These are phyloP conservation scores for Brachionus calyciflorus DNA, from an alignment of 1,140 invertebrate species.

Conservation along the genomic window DNA sequence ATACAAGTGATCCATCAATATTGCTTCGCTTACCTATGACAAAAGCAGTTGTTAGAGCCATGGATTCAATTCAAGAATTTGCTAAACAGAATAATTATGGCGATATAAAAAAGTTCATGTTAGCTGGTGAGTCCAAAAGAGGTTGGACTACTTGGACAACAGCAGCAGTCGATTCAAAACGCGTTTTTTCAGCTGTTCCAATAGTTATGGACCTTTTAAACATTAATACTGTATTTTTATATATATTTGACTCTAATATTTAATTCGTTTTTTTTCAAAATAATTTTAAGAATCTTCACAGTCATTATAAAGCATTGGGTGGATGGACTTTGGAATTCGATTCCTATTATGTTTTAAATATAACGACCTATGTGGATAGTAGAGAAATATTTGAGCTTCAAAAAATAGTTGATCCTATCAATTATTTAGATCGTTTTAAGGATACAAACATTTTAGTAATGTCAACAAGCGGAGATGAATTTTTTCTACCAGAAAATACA, in stretches of 20 bases:
- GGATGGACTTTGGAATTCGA: constrained; percentile 47
- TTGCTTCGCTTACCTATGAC: background rate
- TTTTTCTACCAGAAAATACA: constrained; percentile 56
- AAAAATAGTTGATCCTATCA: constrained; percentile 53
- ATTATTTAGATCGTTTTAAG: constrained; percentile 53
- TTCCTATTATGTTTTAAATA: constrained; percentile 36
- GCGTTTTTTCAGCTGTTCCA: constrained; percentile 54
- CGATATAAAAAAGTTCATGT: constrained; percentile 50
- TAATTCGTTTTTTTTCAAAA: background rate
- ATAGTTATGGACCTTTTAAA: constrained; percentile 56
- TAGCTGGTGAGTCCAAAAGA: constrained; percentile 55
- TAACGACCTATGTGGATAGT: constrained; percentile 27
- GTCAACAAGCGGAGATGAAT: constrained; percentile 55
- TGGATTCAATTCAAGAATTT: constrained; percentile 53
- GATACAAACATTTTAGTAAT: constrained; percentile 53
- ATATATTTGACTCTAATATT: background rate
- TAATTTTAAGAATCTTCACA: constrained; percentile 55
- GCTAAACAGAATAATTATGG: constrained; percentile 45
- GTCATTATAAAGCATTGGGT: constrained; percentile 51
- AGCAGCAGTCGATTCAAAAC: constrained; percentile 53
- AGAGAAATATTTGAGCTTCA: constrained; percentile 49
- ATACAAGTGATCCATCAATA: constrained; percentile 2
- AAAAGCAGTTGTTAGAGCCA: constrained; percentile 52
- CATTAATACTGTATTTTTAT: constrained; percentile 51
- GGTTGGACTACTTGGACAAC: constrained; percentile 57